Evolutionary conservation across 2,797 vertebrate genomes (phyloP).

Genomic region (Graptemys geographica): DNA sequence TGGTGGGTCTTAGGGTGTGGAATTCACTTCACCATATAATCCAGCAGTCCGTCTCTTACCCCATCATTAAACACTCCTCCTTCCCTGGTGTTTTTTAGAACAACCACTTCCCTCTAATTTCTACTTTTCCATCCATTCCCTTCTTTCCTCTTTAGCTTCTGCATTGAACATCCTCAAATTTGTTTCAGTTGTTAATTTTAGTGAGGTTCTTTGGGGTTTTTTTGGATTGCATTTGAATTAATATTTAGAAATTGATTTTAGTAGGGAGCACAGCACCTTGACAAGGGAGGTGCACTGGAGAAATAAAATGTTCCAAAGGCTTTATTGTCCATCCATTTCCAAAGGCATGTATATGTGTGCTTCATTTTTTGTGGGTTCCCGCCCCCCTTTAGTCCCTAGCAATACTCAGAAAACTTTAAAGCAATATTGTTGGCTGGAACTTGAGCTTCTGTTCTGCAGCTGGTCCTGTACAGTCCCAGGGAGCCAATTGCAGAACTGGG

Average conservation of each 20-base stretch:
- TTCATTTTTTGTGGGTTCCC: fast-evolving
- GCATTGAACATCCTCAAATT: background rate
- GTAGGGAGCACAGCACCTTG: background rate
- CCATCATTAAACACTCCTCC: too few species aligned
- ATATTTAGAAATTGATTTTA: background rate
- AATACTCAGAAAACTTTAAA: background rate
- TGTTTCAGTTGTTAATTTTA: background rate
- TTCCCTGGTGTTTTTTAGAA: too few species aligned
- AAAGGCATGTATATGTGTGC: background rate
- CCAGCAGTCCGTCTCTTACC: background rate
- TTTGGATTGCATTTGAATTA: background rate
- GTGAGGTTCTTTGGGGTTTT: fast-evolving
- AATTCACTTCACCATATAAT: background rate
- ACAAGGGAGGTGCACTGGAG: background rate
- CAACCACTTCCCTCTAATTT: background rate
- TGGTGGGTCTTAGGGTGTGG: background rate
- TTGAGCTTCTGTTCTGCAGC: background rate
- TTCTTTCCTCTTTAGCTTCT: background rate
- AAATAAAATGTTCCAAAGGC: background rate
- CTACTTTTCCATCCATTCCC: background rate
- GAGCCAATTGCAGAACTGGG: background rate
- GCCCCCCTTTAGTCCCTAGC: background rate
- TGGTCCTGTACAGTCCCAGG: background rate
- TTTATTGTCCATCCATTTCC: background rate
- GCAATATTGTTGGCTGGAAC: background rate